Conservation (phyloP, 1,140 invertebrate genomes). For the Galleria mellonella region DNA sequence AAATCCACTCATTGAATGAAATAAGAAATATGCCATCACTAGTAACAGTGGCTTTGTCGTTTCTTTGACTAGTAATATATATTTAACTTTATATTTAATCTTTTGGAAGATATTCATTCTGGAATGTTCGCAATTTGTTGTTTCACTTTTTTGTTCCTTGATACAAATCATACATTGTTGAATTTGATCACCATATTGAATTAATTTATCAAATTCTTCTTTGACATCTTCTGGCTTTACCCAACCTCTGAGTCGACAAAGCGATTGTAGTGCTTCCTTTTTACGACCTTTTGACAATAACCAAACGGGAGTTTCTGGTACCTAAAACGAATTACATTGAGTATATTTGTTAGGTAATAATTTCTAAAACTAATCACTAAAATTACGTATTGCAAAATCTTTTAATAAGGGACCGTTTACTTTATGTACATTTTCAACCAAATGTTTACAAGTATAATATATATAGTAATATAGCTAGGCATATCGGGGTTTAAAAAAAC, state of each 20-base stretch:
- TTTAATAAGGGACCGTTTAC: too few species aligned
- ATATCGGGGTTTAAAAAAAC: too few species aligned
- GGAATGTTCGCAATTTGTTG: slow-evolving; percentile 36
- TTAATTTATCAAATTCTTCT: slow-evolving; percentile 69
- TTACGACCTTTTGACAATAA: slow-evolving; percentile 73
- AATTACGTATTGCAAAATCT: too few species aligned
- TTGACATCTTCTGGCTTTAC: slow-evolving; percentile 58
- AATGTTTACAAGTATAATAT: too few species aligned
- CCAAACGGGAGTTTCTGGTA: slow-evolving; percentile 83
- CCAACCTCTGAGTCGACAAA: slow-evolving; percentile 75
- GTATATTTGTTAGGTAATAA: too few species aligned
- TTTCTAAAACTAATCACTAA: too few species aligned
- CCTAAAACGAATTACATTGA: slow-evolving; percentile 29
- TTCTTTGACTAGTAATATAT: slow-evolving; percentile 57
- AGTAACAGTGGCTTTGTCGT: slow-evolving; percentile 71
- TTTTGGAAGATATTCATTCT: slow-evolving; percentile 28
- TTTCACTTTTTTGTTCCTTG: slow-evolving; percentile 27
- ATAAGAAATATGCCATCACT: slow-evolving; percentile 73
- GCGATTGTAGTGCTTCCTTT: slow-evolving; percentile 67
- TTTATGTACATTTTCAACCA: too few species aligned
- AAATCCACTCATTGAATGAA: slow-evolving; percentile 71
- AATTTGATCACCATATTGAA: slow-evolving; percentile 51
- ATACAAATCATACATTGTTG: slow-evolving; percentile 42
- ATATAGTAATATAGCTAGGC: too few species aligned
- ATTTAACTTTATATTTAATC: slow-evolving; percentile 34